Base-by-base conservation (phyloP, 1,140 invertebrate genomes). In the Cydia amplana region DNA sequence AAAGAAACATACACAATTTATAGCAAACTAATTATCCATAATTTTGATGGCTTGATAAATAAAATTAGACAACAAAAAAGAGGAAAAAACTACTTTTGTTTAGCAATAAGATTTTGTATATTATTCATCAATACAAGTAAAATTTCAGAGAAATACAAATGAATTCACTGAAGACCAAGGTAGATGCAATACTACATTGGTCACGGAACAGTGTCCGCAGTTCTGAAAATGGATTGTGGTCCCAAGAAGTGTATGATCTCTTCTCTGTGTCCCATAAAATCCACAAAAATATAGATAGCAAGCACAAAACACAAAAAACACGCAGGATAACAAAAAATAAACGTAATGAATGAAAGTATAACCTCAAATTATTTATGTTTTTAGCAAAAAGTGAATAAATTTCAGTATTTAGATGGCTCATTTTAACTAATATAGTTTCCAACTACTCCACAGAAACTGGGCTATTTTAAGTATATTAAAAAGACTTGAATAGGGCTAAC, bases 401-500 rank as follows among this genome's bases (percentile, higher is more conserved):
- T 75, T 72, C 12, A 40, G 74, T 72, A 79, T 12, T 70, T 36
- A 12, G 12, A 36, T 70, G 65, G 32, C n/a, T 77, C 74, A 36
- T 25, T 55, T 70, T 43, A 60, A 60, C 18, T 10, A 60, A 60
- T 60, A 18, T 10, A 20, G 18, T 60, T 23, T 60, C 55, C 55
- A 18, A 40, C 2, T 9, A 3, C 32, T 40, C 32, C 65, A 70
- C 65, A 40, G 4, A 70, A 18, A 18, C 16, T 36, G 9, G 32
- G 65, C 32, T 40, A 60, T 77, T 85, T 90, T 90, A 73, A 67
- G 75, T 63, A 74, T 18, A 25, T 28, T 55, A 75, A 36, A 55
- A 7, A 51, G 25, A 60, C 23, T 49, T 1, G 63, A 32, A 60
- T 65, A 67, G 4, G n/a, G 2, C 72, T 51, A 51, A 76, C 60